Base-by-base conservation (phyloP, 2,888 invertebrate genomes). In the Cepaea hortensis region DNA sequence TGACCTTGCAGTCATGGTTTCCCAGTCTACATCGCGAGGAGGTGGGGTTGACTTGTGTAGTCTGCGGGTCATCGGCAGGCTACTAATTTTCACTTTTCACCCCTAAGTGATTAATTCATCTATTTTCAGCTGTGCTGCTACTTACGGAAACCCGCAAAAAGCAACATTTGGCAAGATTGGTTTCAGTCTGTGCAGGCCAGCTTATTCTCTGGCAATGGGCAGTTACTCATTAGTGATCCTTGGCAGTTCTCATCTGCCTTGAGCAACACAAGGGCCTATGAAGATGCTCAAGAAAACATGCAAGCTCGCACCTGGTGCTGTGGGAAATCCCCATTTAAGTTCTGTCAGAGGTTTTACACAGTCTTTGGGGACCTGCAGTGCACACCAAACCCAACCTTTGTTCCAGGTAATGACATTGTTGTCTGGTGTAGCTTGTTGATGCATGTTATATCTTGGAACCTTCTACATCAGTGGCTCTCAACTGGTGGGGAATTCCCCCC, bases 61-160 rank as follows among this genome's bases (percentile, higher is more conserved):
- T 35, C 35, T 35, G 35, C 1, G 35, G 1, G 35, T 35, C 35
- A 35, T 35, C 35, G 35, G 35, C 35, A 35, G 35, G 35, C 1
- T 35, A 35, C 35, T 35, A 35, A 35, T 35, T 35, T 35, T 35
- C 35, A 1, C 35, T 35, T 1, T 35, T 35, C 35, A 35, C 35
- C 35, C 35, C 35, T 35, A n/a, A 35, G n/a, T 75, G 75, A 35
- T 18, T 46, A 6, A 20, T 75, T 23, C 6, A 13, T 46, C 5
- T 18, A 18, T 62, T 65, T 6, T n/a, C 80, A 80, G 80, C 11
- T 80, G 1, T 80, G 80, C 46, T 80, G 80, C 65, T 80, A 80
- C 46, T 46, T 15, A 18, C 62, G 80, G 80, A 35, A 15, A 48
- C 13, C 62, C 6, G 62, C 80, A 18, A 80, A 65, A 35, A 80